Evolutionary conservation across 2,113 vertebrate species (phyloP), one percentile per base, ranked within the genome.

Genomic region (Equus quagga): DNA sequence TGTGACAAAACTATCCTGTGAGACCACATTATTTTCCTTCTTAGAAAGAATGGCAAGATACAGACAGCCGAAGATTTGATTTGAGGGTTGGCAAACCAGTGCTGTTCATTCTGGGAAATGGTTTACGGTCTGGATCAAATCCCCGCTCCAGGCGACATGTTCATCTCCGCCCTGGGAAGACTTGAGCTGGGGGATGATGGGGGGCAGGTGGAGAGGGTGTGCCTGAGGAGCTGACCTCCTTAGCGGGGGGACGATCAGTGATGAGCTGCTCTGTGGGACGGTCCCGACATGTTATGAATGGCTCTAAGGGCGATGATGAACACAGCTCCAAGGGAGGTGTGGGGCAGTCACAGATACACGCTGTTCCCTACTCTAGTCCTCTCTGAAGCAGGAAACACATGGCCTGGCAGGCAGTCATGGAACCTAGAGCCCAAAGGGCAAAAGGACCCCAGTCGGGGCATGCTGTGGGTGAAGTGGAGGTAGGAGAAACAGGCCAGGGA

Each of bases 41-140:
- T 67, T 46, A 78, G 79, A 69, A 91, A 96, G 49, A 86, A 81
- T 24, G 85, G 51, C 79, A 82, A 96, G 93, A n/a, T 75, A 54
- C 3, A 58, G 75, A 69, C 19, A 41, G 54, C 33, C 65, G 46
- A 44, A 18, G 24, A 3, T 85, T 90, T 26, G 70, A 70, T 13
- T 41, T 60, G 91, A 97, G 73, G 46, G 54, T 72, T 93, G 78
- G 65, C 67, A 79, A 33, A 41, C 13, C 60, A 46, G 28, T 41
- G 24, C n/a, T 62, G n/a, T 51, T 89, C 82, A 69, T 81, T 65
- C 58, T 80, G 87, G 64, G 80, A 79, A 78, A 84, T 0, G 28
- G 83, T 46, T 28, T 54, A 89, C n/a, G 72, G n/a, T 79, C 56
- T 49, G 72, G 51, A 69, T 64, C 62, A 73, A 75, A 41, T 62